Conservation (phyloP, 2,888 invertebrate genomes). For the Agrochola macilenta region DNA sequence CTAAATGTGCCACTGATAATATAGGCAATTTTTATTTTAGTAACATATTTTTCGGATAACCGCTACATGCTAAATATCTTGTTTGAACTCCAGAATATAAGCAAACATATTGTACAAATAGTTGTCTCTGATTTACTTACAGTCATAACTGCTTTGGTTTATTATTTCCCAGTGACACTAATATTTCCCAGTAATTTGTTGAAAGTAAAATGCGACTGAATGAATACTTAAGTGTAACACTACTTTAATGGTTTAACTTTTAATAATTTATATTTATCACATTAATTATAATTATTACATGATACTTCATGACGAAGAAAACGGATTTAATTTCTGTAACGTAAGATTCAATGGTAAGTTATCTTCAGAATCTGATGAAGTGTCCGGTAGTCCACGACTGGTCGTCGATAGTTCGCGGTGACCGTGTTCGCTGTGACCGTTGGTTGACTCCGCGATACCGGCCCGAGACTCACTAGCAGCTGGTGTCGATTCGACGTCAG, state of each 20-base stretch:
- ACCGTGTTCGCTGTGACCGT: background rate
- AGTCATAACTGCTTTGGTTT: constrained; percentile 60
- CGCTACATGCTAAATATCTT: constrained; percentile 40
- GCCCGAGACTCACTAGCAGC: constrained; percentile 22
- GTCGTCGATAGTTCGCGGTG: constrained; percentile 2
- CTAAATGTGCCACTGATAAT: constrained; percentile 24
- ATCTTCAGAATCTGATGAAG: constrained; percentile 81
- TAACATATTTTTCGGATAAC: constrained; percentile 19
- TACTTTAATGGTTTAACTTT: constrained; percentile 56
- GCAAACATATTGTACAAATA: constrained; percentile 45
- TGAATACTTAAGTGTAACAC: constrained; percentile 43
- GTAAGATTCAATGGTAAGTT: constrained; percentile 83
- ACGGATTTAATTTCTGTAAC: constrained; percentile 71
- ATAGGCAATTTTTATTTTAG: constrained; percentile 14
- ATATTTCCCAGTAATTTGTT: constrained; percentile 30
- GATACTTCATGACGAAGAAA: constrained; percentile 53
- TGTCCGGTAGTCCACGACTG: constrained; percentile 21
- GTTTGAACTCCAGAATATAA: constrained; percentile 22
- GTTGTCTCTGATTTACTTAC: constrained; percentile 39
- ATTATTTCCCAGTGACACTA: constrained; percentile 32
- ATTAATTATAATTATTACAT: constrained; percentile 59
- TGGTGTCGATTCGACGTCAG: constrained; percentile 44
- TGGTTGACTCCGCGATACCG: constrained; percentile 6
- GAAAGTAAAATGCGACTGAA: constrained; percentile 57
- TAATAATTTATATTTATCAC: constrained; percentile 71